Evolutionary conservation across 2,888 invertebrate genomes (phyloP).

Genomic region (Drosophila mayaguana): DNA sequence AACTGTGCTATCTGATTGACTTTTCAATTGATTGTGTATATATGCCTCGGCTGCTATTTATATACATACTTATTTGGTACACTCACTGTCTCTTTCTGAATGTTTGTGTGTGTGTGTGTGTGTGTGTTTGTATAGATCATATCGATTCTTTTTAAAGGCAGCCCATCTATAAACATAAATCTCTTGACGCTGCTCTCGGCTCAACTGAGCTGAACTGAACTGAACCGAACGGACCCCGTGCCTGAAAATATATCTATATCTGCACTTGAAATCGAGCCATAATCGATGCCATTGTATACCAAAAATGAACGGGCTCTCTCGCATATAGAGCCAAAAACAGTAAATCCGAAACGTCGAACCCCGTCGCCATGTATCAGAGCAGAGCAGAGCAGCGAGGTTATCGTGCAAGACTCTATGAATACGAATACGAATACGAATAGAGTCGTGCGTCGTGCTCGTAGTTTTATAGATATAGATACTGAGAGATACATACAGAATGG

Average conservation of each 20-base stretch:
- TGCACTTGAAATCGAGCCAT: conserved; percentile 52
- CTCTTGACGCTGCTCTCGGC: conserved; percentile 49
- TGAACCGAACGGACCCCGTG: conserved; percentile 36
- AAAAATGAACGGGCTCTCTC: conserved; percentile 58
- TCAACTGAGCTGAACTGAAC: conserved; percentile 14
- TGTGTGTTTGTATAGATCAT: conserved; percentile 47
- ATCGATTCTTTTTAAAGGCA: conserved; percentile 69
- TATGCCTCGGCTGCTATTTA: conserved; percentile 17
- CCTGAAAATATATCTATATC: conserved; percentile 49
- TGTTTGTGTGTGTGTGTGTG: not conserved
- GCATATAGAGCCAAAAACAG: conserved; percentile 63
- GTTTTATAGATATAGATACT: conserved; percentile 45
- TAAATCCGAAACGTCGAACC: conserved; percentile 51
- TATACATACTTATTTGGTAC: conserved; percentile 23
- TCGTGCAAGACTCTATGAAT: conserved; percentile 60
- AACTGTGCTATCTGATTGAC: conserved; percentile 47
- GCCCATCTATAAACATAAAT: conserved; percentile 66
- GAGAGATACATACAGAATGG: conserved; percentile 46
- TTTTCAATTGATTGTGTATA: conserved; percentile 46
- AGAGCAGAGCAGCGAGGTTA: conserved; percentile 45
- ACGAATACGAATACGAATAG: conserved; percentile 13
- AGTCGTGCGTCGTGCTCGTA: conserved; percentile 16
- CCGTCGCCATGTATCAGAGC: conserved; percentile 22
- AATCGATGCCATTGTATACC: conserved; percentile 74
- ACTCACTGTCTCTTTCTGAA: not conserved